Evolutionary conservation across 2,113 vertebrate species (phyloP).

Genomic region (Poeciliopsis turrubarensis): DNA sequence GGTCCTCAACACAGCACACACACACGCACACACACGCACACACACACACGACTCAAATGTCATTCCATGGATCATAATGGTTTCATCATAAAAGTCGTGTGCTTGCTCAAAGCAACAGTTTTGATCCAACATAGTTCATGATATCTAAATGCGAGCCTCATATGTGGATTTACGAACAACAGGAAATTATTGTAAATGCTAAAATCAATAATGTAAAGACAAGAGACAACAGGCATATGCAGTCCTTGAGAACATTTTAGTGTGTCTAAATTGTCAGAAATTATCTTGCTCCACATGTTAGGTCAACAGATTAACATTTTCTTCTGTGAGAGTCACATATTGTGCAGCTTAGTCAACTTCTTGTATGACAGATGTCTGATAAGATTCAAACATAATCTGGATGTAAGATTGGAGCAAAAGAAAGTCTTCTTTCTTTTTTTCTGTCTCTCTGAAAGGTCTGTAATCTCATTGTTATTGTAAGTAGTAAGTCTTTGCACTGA

Average conservation of each 20-base stretch:
- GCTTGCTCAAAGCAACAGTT: not conserved
- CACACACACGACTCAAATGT: not conserved
- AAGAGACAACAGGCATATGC: not conserved
- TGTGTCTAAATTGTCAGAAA: not conserved
- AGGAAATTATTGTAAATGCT: not conserved
- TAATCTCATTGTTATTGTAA: constrained; percentile 31
- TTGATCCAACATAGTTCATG: not conserved
- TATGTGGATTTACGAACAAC: not conserved
- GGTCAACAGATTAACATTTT: constrained; percentile 37
- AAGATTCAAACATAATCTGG: constrained; percentile 69
- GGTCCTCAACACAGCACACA: not conserved
- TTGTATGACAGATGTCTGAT: constrained; percentile 53
- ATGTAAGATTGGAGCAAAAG: constrained; percentile 48
- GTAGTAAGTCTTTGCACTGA: constrained; percentile 13
- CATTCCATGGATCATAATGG: not conserved
- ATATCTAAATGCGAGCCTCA: too few relatives aligned
- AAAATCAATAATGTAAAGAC: not conserved
- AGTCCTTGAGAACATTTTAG: not conserved
- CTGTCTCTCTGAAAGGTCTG: constrained; percentile 11
- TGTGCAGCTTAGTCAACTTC: constrained; percentile 38
- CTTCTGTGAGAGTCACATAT: constrained; percentile 35
- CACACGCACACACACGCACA: too few relatives aligned
- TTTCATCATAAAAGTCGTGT: not conserved
- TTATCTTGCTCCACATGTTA: not conserved
- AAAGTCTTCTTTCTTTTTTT: constrained; percentile 6